Base-by-base conservation (phyloP, 2,797 vertebrate species). In the Hephaestus fuliginosus region DNA sequence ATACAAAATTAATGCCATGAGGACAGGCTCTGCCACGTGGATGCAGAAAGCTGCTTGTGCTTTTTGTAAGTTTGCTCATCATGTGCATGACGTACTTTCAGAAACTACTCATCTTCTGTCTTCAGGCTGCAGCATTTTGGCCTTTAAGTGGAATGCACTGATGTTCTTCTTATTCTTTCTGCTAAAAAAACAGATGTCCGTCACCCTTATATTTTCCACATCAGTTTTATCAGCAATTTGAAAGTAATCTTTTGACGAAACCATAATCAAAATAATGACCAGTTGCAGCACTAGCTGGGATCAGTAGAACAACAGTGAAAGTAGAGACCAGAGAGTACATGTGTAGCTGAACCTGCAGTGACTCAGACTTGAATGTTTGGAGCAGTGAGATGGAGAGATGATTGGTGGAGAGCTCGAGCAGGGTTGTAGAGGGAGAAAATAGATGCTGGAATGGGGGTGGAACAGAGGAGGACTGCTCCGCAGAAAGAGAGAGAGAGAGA, bases 321-420 rank as follows among this genome's bases (percentile, higher is more conserved):
- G n/a, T 30, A 49, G 53, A 74, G 43, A 62, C 18, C 58, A 36
- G 57, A 61, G 58, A 15, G 52, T 56, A 17, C 17, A 20, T 3
- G 9, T 77, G 67, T 10, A 46, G 68, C 70, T 62, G 22, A 70
- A 82, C 74, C 85, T 73, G 69, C 77, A 66, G 80, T 84, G 83
- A 87, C 65, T 89, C 78, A 82, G 71, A 73, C 74, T n/a, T 46
- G 65, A 76, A 71, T 71, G 51, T 61, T 83, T 46, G n/a, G 68
- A 78, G 81, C 84, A 78, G 72, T 78, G 87, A 84, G 66, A 69
- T 76, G 64, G 58, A 73, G 83, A 71, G 79, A 72, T 81, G 72
- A 86, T 70, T 30, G 56, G 46, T 70, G 60, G 51, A 64, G 76
- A 74, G 68, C 36, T 81, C 0, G 5, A 70, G 58, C 66, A 58